A percentile compares a stretch with the other conserved stretches of the same genome.
phyloP scores from a whole-genome alignment of 2,113 vertebrate genomes.

The Gambusia affinis region DNA sequence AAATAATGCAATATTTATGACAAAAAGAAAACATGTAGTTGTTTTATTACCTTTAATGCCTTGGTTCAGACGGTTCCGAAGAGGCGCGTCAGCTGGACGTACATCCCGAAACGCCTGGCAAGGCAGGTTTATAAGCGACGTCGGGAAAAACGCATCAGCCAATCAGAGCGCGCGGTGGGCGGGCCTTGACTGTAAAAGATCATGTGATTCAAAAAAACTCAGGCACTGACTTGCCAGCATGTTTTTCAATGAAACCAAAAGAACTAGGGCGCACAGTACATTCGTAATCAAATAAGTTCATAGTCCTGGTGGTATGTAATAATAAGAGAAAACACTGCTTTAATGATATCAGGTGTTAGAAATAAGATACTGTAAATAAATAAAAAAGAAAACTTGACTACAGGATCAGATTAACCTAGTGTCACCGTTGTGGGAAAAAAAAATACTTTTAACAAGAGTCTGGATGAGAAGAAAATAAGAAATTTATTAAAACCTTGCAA shows the following conservation, averaged over 20 bases:
- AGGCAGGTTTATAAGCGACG: slow-evolving; percentile 42
- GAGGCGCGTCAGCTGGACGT: neutral
- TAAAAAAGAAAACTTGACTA: no score
- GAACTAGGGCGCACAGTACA: no score
- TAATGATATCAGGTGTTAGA: no score
- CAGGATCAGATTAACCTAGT: no score
- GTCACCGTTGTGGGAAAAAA: no score
- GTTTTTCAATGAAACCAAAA: neutral
- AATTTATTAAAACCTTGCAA: no score
- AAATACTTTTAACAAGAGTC: no score
- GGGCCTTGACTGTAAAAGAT: slow-evolving; percentile 19
- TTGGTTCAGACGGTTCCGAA: accelerated
- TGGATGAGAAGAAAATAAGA: no score
- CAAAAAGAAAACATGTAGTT: neutral
- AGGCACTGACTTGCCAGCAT: neutral
- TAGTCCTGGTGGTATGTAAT: no score
- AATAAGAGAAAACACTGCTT: no score
- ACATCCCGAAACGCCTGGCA: neutral
- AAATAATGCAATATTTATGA: neutral
- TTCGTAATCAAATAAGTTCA: no score
- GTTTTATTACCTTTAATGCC: slow-evolving; percentile 38
- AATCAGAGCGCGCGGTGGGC: slow-evolving; percentile 53
- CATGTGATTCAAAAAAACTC: slow-evolving; percentile 11
- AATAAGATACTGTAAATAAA: no score
- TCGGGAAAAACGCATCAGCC: slow-evolving; percentile 28